These are phyloP conservation scores for Philaethria dido DNA, from an alignment of 2,888 invertebrate species.

Conservation along the genomic window DNA sequence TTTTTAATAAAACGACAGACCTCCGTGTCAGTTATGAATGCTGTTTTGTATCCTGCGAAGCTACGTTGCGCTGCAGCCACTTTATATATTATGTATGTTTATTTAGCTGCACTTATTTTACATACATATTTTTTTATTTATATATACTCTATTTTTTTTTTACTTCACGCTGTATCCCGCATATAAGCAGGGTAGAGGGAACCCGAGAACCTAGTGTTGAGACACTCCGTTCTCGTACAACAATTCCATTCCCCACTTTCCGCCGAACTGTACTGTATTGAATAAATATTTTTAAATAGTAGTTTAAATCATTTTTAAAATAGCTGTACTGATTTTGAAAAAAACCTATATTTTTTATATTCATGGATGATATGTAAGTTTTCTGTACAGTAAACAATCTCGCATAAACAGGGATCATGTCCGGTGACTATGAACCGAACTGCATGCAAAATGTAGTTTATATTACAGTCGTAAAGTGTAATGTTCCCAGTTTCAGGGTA, in stretches of 20 bases:
- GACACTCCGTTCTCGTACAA: no score
- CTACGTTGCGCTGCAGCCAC: background rate
- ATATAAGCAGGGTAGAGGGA: no score
- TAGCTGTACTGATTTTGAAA: no score
- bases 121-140: background rate
- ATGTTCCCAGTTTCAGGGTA: slow-evolving; percentile 65
- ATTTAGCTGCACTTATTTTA: slow-evolving; percentile 11
- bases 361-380: no score
- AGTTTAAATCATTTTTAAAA: no score
- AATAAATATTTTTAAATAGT: no score
- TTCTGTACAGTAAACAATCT: background rate
- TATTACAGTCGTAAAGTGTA: slow-evolving; percentile 62
- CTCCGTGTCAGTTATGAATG: slow-evolving; percentile 67
- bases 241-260: no score
- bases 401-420: background rate
- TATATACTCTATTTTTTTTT: no score
- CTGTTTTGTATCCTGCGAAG: slow-evolving; percentile 59
- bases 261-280: no score
- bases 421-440: background rate
- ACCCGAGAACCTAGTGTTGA: no score
- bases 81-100: slow-evolving; percentile 23
- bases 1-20: slow-evolving; percentile 66
- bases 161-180: no score
- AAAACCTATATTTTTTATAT: no score
- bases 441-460: slow-evolving; percentile 23